Percentiles rank a stretch among this genome's conserved stretches.
phyloP scores from a whole-genome alignment of 1,140 invertebrate genomes.

The Melipona quadrifasciata region DNA sequence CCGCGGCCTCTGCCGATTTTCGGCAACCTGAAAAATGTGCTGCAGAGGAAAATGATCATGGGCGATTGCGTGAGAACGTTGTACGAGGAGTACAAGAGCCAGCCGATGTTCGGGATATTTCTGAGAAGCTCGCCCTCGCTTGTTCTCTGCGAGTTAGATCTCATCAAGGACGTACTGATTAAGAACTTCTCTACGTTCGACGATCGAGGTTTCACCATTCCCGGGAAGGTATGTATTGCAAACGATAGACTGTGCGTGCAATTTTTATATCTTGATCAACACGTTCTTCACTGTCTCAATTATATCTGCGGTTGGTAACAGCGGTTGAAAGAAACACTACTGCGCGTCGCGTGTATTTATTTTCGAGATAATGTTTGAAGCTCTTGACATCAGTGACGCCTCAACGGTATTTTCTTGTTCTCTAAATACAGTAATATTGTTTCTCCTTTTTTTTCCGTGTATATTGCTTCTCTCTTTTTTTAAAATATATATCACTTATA shows the following conservation, averaged over 20 bases:
- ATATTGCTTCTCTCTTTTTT: too few relatives aligned
- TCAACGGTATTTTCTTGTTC: too few relatives aligned
- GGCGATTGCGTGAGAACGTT: slow-evolving; percentile 14
- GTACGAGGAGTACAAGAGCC: slow-evolving; percentile 68
- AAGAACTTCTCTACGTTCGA: slow-evolving; percentile 80
- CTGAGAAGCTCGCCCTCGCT: slow-evolving; percentile 70
- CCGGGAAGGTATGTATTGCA: slow-evolving; percentile 55
- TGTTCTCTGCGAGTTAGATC: slow-evolving; percentile 76
- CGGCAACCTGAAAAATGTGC: slow-evolving; percentile 69
- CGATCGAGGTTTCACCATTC: slow-evolving; percentile 70
- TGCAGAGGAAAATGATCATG: slow-evolving; percentile 42
- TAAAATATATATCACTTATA: too few relatives aligned
- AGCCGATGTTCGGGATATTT: slow-evolving; percentile 78
- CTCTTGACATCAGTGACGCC: too few relatives aligned
- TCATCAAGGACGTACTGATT: slow-evolving; percentile 80
- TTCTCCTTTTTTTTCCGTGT: too few relatives aligned
- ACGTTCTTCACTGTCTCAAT: too few relatives aligned
- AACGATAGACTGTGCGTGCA: fast-evolving
- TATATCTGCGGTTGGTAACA: too few relatives aligned
- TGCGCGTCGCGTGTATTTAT: too few relatives aligned
- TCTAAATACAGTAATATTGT: too few relatives aligned
- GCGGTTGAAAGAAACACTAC: too few relatives aligned
- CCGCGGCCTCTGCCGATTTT: slow-evolving; percentile 67
- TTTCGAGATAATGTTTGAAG: too few relatives aligned
- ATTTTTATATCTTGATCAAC: background rate